These are phyloP conservation scores for Lamprotornis superbus DNA, from an alignment of 2,113 vertebrate genomes.

Conservation along the genomic window DNA sequence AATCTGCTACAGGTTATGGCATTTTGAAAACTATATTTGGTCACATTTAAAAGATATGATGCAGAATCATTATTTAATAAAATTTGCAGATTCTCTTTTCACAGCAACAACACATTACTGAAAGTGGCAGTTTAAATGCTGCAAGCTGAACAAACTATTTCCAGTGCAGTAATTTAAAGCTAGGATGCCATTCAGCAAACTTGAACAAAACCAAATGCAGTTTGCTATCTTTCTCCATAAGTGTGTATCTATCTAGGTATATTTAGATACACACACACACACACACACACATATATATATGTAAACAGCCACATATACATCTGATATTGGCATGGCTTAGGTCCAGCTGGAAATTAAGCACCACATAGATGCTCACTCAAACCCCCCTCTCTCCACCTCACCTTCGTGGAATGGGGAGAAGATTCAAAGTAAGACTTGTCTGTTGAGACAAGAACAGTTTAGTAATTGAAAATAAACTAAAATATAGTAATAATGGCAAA, in stretches of 20 bases:
- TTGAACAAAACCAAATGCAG: not conserved
- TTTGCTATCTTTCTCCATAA: not conserved
- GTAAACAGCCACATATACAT: too few species aligned
- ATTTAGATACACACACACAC: too few species aligned
- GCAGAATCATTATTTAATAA: not conserved
- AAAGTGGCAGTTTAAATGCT: not conserved
- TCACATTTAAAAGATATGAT: not conserved
- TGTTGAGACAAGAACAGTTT: not conserved
- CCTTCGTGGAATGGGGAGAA: not conserved
- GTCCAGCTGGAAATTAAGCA: not conserved
- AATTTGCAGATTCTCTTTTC: not conserved
- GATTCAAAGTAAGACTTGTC: not conserved
- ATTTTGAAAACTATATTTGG: not conserved
- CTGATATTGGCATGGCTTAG: not conserved
- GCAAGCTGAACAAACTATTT: not conserved
- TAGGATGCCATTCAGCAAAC: not conserved
- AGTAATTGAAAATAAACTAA: not conserved
- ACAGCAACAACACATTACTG: not conserved
- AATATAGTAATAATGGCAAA: not conserved
- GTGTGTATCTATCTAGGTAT: not conserved
- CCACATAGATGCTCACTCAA: not conserved
- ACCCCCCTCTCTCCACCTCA: rapidly evolving
- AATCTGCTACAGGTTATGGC: not conserved
- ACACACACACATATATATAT: too few species aligned
- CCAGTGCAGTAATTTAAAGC: not conserved